Evolutionary conservation across 2,113 vertebrate genomes (phyloP).

Genomic region (Nyctereutes procyonoides): DNA sequence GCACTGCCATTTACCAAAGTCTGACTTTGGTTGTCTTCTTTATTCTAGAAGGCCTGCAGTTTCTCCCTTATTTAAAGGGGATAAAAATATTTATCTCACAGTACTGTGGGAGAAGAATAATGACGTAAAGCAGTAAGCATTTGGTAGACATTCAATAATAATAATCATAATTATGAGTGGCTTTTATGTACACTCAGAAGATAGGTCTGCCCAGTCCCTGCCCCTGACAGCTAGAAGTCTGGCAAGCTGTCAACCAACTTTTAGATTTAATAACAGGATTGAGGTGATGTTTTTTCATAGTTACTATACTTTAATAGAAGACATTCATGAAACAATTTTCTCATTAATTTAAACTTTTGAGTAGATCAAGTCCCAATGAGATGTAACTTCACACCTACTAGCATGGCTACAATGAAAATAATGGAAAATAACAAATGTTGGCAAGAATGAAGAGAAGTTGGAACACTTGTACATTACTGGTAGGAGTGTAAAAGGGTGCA

Average conservation of each 20-base stretch:
- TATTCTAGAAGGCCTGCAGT: background rate
- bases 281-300: background rate
- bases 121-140: background rate
- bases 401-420: background rate
- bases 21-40: background rate
- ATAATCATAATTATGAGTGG: background rate
- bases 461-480: background rate
- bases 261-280: background rate
- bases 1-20: background rate
- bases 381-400: background rate
- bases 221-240: background rate
- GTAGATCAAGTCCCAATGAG: background rate
- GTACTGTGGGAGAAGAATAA: background rate
- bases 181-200: background rate
- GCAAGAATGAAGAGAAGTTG: background rate
- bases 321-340: background rate
- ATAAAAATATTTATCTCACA: background rate
- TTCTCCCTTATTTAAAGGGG: background rate
- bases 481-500: background rate
- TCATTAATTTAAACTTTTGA: background rate
- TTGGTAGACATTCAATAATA: background rate
- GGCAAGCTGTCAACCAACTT: background rate
- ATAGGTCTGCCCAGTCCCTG: accelerated
- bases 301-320: background rate
- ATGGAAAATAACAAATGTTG: background rate